These are phyloP conservation scores for Erethizon dorsatum DNA, from an alignment of 2,797 vertebrate species.

Conservation along the genomic window DNA sequence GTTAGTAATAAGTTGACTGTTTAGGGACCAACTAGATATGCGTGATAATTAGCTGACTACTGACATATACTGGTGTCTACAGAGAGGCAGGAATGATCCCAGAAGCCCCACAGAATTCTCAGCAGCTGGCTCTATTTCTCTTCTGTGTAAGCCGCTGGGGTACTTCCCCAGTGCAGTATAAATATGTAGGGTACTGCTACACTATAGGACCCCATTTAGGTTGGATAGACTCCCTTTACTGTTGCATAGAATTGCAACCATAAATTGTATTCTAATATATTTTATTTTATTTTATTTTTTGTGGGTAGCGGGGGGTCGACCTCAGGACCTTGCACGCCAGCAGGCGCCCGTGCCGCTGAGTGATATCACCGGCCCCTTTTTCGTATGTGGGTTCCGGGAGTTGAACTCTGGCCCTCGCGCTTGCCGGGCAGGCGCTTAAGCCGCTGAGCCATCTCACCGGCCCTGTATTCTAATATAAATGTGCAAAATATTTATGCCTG, in stretches of 20 bases:
- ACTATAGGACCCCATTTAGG: too few relatives aligned
- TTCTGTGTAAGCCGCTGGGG: neutral
- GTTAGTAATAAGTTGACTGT: neutral
- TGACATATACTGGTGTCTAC: too few relatives aligned
- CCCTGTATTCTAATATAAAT: neutral
- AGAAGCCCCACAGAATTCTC: neutral
- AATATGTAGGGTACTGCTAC: neutral
- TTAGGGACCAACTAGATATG: neutral
- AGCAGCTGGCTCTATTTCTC: neutral
- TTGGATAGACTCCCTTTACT: neutral
- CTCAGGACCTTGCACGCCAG: too few relatives aligned
- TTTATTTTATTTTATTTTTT: too few relatives aligned
- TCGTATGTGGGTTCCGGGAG: too few relatives aligned
- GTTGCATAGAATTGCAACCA: neutral
- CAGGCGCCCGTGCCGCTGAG: too few relatives aligned
- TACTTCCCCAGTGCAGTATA: neutral
- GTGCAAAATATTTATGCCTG: neutral
- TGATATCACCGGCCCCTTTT: too few relatives aligned
- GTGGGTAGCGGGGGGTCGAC: too few relatives aligned
- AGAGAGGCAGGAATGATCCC: neutral
- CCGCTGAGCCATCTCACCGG: too few relatives aligned
- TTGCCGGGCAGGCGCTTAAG: too few relatives aligned
- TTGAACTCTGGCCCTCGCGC: too few relatives aligned
- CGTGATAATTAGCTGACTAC: neutral
- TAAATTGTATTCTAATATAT: neutral